These are phyloP conservation scores for Uromys caudimaculatus DNA, from an alignment of 2,797 vertebrate genomes.

Conservation along the genomic window DNA sequence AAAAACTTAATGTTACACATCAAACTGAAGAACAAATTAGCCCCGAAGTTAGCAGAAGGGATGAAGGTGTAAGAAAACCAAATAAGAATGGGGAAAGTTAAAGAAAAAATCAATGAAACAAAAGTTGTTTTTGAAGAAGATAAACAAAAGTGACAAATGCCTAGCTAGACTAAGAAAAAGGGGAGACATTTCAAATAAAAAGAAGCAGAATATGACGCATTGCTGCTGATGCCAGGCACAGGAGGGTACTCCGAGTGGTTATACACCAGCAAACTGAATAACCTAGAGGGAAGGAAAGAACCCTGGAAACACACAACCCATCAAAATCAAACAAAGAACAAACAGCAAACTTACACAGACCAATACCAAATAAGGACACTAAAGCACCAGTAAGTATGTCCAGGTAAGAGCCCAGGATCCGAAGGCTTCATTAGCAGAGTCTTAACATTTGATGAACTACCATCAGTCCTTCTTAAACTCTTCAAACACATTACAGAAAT, in stretches of 20 bases:
- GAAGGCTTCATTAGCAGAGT: neutral
- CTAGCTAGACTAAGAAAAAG: neutral
- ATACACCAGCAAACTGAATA: neutral
- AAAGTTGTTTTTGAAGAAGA: neutral
- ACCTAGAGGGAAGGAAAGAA: neutral
- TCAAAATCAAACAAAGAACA: neutral
- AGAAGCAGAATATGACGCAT: no score
- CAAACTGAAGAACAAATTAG: neutral
- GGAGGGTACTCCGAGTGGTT: no score
- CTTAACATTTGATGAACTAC: neutral
- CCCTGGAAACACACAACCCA: neutral
- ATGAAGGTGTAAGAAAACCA: neutral
- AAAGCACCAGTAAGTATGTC: neutral
- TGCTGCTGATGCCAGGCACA: neutral
- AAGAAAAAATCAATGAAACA: neutral
- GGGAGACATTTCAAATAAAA: neutral
- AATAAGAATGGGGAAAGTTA: neutral
- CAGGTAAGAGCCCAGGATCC: neutral
- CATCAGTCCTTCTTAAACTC: neutral
- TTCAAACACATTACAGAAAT: neutral
- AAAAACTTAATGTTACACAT: neutral
- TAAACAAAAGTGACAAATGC: neutral
- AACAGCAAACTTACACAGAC: neutral
- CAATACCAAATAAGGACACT: neutral
- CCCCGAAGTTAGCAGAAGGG: neutral